Percentiles rank a stretch among this genome's conserved stretches.
Evolutionary conservation across 2,113 vertebrate genomes (phyloP).

Genomic region (Eurystomus gularis): DNA sequence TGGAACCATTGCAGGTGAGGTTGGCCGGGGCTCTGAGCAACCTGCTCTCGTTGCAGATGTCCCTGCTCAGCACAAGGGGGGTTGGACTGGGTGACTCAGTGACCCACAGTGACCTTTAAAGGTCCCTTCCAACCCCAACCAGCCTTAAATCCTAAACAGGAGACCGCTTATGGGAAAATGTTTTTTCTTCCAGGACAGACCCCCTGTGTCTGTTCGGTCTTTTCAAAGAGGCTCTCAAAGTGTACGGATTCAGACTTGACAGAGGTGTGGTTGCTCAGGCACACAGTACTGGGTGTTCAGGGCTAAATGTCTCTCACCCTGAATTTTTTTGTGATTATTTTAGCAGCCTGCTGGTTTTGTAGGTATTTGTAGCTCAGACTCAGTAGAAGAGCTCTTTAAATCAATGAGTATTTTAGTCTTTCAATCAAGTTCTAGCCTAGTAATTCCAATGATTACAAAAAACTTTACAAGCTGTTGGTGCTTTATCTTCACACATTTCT

Average conservation of each 20-base stretch:
- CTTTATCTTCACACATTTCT: neutral
- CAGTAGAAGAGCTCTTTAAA: neutral
- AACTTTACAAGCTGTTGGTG: neutral
- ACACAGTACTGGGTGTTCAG: accelerated
- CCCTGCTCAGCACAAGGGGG: neutral
- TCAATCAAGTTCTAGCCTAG: neutral
- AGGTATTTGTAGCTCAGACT: neutral
- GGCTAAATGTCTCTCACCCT: neutral
- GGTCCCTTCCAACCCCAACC: neutral
- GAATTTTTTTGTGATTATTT: neutral
- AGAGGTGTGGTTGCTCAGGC: neutral
- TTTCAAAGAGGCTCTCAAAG: neutral
- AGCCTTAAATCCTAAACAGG: neutral
- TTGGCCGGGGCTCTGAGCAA: neutral
- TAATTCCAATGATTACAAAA: neutral
- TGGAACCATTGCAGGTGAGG: neutral
- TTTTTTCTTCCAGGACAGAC: accelerated
- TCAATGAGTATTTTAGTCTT: neutral
- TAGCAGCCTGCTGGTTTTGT: neutral
- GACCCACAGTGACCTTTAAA: neutral
- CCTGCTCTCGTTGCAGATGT: neutral
- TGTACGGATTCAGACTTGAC: neutral
- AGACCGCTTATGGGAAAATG: accelerated
- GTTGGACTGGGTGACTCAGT: no score
- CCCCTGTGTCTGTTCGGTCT: accelerated